Conservation (phyloP, 2,888 invertebrate species). For the Cheilosia urbana region DNA sequence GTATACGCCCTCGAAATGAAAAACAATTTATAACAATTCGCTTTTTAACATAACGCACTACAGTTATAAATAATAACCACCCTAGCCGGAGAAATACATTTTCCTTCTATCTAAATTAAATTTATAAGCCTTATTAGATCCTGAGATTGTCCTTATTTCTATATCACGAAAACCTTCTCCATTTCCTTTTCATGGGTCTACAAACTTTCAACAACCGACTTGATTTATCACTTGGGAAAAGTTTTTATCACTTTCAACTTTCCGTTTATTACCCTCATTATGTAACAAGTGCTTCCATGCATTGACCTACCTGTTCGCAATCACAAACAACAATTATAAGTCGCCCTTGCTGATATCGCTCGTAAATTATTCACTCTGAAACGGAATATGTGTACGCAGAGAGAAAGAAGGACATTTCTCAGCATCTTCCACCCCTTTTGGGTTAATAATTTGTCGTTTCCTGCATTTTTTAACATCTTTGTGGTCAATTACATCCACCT, state of each 20-base stretch:
- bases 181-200: not conserved
- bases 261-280: not conserved
- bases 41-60: not conserved
- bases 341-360: not conserved
- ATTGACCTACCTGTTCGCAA: not conserved
- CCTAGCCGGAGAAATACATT: not conserved
- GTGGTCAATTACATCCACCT: constrained; percentile 39
- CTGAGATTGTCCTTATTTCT: not conserved
- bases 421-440: not conserved
- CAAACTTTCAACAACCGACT: not conserved
- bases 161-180: not conserved
- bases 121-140: not conserved
- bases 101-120: not conserved
- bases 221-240: constrained; percentile 54
- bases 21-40: too few species aligned
- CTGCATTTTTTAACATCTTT: constrained; percentile 41
- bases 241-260: constrained; percentile 42
- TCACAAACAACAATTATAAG: constrained; percentile 39
- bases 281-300: constrained; percentile 9
- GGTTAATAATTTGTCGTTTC: constrained; percentile 28
- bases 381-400: not conserved
- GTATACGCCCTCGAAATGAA: constrained; percentile 8
- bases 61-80: not conserved
- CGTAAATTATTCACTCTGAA: constrained; percentile 14
- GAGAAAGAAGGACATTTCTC: not conserved